phyloP scores from a whole-genome alignment of 2,888 invertebrate genomes.

The Eupithecia subumbrata region DNA sequence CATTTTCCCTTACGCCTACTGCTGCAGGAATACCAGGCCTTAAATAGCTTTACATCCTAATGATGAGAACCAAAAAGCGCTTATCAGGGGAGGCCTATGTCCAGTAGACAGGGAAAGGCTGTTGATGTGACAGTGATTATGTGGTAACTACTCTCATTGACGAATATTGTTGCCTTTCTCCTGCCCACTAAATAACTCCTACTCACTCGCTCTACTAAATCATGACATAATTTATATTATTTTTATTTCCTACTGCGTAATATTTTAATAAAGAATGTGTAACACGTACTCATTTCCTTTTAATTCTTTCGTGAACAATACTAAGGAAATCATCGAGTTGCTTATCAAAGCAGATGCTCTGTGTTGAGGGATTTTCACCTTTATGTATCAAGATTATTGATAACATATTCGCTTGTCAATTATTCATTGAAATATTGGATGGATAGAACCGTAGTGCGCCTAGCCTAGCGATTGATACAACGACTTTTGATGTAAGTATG shows the following conservation, averaged over 20 bases:
- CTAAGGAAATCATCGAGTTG: constrained; percentile 43
- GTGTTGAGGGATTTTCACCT: constrained; percentile 3
- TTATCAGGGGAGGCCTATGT: too few species aligned
- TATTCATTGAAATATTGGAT: background rate
- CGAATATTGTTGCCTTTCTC: background rate
- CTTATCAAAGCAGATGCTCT: constrained; percentile 19
- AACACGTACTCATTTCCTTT: constrained; percentile 33
- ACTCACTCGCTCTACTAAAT: constrained; percentile 13
- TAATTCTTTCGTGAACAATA: constrained; percentile 45
- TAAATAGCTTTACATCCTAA: too few species aligned
- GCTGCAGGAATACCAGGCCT: too few species aligned
- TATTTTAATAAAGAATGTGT: constrained; percentile 19
- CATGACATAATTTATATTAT: constrained; percentile 17
- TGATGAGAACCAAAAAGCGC: too few species aligned
- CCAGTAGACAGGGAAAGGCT: too few species aligned
- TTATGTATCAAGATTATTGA: background rate
- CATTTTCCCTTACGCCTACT: too few species aligned
- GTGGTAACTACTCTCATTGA: too few species aligned
- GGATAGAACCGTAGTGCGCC: background rate
- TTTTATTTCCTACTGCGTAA: constrained; percentile 25
- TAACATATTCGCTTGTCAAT: constrained; percentile 11
- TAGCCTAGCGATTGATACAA: background rate
- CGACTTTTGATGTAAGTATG: too few species aligned
- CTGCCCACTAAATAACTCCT: background rate
- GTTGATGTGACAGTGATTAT: too few species aligned